These are phyloP conservation scores for Philhelius pedissequus DNA, from an alignment of 2,888 invertebrate genomes.

Conservation along the genomic window DNA sequence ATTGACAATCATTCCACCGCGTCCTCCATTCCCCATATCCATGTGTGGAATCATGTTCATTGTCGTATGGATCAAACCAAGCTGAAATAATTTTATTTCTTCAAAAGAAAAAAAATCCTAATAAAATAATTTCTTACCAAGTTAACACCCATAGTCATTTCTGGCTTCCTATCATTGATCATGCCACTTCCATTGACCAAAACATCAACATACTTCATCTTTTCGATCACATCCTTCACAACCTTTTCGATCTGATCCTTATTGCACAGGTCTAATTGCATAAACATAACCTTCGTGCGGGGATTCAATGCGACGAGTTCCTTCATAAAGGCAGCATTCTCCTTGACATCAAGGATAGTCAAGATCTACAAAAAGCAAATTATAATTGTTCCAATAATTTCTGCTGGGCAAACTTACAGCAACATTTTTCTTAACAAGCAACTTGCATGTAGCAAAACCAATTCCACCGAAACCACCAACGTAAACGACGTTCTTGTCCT, in stretches of 20 bases:
- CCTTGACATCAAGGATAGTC: slow-evolving; percentile 57
- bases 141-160: slow-evolving; percentile 69
- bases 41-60: slow-evolving; percentile 74
- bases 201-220: slow-evolving; percentile 66
- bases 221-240: slow-evolving; percentile 41
- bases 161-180: slow-evolving; percentile 59
- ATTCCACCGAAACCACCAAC: slow-evolving; percentile 70
- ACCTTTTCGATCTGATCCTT: slow-evolving; percentile 48
- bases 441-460: slow-evolving; percentile 63
- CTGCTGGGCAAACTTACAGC: slow-evolving; percentile 40
- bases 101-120: background rate
- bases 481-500: slow-evolving; percentile 66
- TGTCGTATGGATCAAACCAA: slow-evolving; percentile 76
- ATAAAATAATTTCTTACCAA: slow-evolving; percentile 77
- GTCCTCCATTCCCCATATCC: slow-evolving; percentile 74
- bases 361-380: slow-evolving; percentile 46
- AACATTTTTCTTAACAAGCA: slow-evolving; percentile 56
- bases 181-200: slow-evolving; percentile 70
- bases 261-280: slow-evolving; percentile 57
- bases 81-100: slow-evolving; percentile 69
- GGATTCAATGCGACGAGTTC: slow-evolving; percentile 37
- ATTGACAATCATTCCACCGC: slow-evolving; percentile 75
- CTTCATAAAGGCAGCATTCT: slow-evolving; percentile 31
- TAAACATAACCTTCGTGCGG: slow-evolving; percentile 27
- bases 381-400: background rate